Conservation (phyloP, 2,113 vertebrate genomes). For the Takifugu bimaculatus region DNA sequence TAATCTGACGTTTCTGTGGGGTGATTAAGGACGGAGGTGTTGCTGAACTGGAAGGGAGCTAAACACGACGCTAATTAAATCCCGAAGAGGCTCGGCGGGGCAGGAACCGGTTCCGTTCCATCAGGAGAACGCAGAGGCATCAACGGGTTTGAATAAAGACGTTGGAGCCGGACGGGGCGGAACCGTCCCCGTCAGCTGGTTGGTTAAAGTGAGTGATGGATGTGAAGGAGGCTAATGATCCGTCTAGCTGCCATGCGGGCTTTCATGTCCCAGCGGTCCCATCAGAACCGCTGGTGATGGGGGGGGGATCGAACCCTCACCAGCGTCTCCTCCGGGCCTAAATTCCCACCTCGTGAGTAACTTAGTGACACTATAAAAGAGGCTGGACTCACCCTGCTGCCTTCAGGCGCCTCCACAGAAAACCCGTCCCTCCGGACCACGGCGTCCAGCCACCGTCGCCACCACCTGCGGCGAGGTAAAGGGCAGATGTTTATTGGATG, state of each 20-base stretch:
- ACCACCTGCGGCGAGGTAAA: too few relatives aligned
- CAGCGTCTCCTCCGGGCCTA: too few relatives aligned
- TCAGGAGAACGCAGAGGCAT: neutral
- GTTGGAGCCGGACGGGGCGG: neutral
- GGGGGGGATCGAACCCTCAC: too few relatives aligned
- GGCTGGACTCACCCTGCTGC: too few relatives aligned
- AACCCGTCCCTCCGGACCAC: too few relatives aligned
- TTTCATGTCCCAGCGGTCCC: conserved; percentile 33
- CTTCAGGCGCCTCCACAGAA: too few relatives aligned
- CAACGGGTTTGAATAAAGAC: neutral
- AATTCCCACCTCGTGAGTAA: too few relatives aligned
- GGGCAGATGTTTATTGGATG: too few relatives aligned
- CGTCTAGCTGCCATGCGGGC: conserved; percentile 2
- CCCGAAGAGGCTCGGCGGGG: conserved; percentile 9
- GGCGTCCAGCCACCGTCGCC: too few relatives aligned
- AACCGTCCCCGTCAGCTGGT: too few relatives aligned
- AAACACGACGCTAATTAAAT: conserved; percentile 28
- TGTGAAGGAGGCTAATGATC: conserved; percentile 8
- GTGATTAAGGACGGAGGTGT: neutral
- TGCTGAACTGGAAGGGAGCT: conserved; percentile 14
- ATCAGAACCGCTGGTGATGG: conserved; percentile 1
- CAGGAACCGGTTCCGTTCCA: conserved; percentile 11
- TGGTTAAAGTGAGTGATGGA: conserved; percentile 7
- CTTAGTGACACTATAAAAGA: too few relatives aligned
- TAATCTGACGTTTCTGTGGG: too few relatives aligned